Base-by-base conservation (phyloP, 1,140 invertebrate genomes). In the Drosophila orosa region DNA sequence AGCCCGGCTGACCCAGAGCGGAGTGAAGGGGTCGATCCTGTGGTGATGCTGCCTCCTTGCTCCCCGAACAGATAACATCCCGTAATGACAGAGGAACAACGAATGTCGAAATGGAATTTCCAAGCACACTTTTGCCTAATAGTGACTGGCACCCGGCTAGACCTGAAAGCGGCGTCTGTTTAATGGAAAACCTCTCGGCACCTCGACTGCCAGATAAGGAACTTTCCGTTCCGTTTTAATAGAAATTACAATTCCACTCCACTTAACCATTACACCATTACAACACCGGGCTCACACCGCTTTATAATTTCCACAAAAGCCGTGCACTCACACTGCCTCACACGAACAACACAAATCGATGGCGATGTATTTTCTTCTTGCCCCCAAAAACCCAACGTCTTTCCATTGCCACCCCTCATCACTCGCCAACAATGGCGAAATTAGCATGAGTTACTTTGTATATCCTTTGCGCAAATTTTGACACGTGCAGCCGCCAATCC, bases 381-480 rank as follows among this genome's bases (percentile, higher is more conserved):
- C 37, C n/a, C 7, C 25, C 39, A 40, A 0, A 7, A 13, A 40
- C 24, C 17, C 24, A 29, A 19, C 62, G 19, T 22, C 15, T 15
- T 9, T 15, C 27, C 50, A 33, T 33, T 67, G n/a, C 57, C 60
- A 65, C 40, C 59, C 75, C 59, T 56, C 47, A 66, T 61, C 60
- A 15, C 60, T 35, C n/a, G 33, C 45, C 72, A 80, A 84, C 81
- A 84, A 80, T 80, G 61, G 48, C 50, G 50, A 85, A 86, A 85
- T 85, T 85, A 85, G 82, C 82, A 78, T 72, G 78, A 85, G 78
- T 75, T 85, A 78, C 74, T 85, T 87, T 87, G 83, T 78, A 82
- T 82, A 85, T 85, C 61, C 83, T 67, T 85, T 74, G 83, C 69
- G 82, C 82, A 85, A 86, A 86, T 86, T 81, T 85, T 81, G 82